Percentiles rank a stretch among this genome's conserved stretches.
phyloP scores from a whole-genome alignment of 2,113 vertebrate genomes.

The Phylloscopus trochilus region DNA sequence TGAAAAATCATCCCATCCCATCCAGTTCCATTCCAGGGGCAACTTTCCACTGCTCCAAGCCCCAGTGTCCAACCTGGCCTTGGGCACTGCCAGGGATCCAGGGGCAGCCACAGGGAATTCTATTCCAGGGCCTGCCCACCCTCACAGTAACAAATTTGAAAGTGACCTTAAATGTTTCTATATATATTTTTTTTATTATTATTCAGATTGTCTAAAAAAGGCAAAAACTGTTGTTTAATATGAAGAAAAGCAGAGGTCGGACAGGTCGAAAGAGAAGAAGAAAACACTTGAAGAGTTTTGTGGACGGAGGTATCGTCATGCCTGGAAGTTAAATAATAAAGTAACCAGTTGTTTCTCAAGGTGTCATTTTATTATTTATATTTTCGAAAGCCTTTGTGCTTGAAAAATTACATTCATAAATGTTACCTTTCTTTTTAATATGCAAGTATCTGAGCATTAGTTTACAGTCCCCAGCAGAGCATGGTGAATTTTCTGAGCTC shows the following conservation, averaged over 20 bases:
- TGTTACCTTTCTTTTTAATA: neutral
- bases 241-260: slow-evolving; percentile 72
- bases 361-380: neutral
- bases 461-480: neutral
- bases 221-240: neutral
- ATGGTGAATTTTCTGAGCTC: neutral
- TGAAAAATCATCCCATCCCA: neutral
- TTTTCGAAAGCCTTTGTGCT: neutral
- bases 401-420: neutral
- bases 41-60: neutral
- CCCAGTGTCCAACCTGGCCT: neutral
- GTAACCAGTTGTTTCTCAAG: neutral
- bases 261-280: slow-evolving; percentile 66
- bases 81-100: neutral
- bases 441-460: neutral
- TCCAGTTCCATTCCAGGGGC: neutral
- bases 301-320: slow-evolving; percentile 57
- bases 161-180: neutral
- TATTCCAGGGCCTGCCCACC: fast-evolving
- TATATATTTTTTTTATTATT: neutral
- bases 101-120: neutral
- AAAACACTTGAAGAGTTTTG: slow-evolving; percentile 4
- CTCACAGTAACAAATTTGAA: neutral
- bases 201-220: neutral
- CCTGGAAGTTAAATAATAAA: neutral